Percentiles rank a stretch among this genome's conserved stretches.
Evolutionary conservation across 2,888 invertebrate genomes (phyloP).

Genomic region (Silvanus unidentatus): DNA sequence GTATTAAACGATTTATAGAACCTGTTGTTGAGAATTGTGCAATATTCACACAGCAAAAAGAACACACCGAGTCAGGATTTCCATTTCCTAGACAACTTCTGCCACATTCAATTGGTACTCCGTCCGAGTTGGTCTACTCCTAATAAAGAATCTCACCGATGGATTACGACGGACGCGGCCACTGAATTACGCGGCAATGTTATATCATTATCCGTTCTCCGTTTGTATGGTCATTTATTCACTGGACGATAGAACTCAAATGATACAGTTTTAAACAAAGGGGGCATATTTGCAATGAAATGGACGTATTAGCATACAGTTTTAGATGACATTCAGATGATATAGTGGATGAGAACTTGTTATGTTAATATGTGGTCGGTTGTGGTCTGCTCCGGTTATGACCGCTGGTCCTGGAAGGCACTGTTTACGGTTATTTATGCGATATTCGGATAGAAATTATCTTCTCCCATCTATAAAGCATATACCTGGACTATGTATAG

Average conservation of each 20-base stretch:
- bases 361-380: conserved; percentile 41
- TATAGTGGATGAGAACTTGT: conserved; percentile 46
- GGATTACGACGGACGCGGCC: conserved; percentile 14
- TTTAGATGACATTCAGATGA: conserved; percentile 48
- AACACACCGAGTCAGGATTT: too few species aligned
- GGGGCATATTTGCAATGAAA: conserved; percentile 42
- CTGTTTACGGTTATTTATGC: conserved; percentile 45
- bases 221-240: conserved; percentile 33
- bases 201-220: conserved; percentile 30
- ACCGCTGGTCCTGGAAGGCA: conserved; percentile 39
- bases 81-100: too few species aligned
- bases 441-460: conserved; percentile 34
- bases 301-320: conserved; percentile 46
- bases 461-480: conserved; percentile 18
- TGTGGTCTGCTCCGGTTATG: conserved; percentile 31
- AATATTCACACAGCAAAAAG: too few species aligned
- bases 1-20: too few species aligned
- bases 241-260: conserved; percentile 29
- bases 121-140: neutral
- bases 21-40: too few species aligned
- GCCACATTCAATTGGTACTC: too few species aligned
- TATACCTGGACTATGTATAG: conserved; percentile 1
- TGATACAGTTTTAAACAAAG: conserved; percentile 43
- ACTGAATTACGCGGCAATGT: conserved; percentile 32
- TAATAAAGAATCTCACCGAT: conserved; percentile 15